phyloP scores from a whole-genome alignment of 2,113 vertebrate species.

The Ciconia stormi region DNA sequence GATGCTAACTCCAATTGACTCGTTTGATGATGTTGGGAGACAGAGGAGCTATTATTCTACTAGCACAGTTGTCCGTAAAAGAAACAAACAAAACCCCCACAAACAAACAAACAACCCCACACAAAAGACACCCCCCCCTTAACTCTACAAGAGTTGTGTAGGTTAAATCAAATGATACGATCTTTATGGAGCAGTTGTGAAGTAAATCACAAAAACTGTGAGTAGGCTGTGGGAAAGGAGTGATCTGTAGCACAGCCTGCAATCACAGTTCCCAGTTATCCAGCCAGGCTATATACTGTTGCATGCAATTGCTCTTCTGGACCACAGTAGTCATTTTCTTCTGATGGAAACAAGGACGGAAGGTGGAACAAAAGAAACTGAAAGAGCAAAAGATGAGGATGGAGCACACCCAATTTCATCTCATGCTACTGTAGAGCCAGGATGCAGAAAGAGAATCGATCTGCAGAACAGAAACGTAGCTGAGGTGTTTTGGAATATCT shows the following conservation, averaged over 20 bases:
- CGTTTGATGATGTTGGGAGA: background rate
- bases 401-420: background rate
- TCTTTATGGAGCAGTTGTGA: background rate
- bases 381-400: background rate
- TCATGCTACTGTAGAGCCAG: background rate
- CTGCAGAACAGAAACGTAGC: background rate
- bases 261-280: background rate
- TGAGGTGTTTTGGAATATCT: background rate
- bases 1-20: background rate
- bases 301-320: background rate
- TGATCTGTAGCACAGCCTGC: background rate
- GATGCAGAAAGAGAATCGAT: background rate
- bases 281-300: background rate
- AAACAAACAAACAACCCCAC: background rate
- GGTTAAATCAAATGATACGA: background rate
- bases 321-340: background rate
- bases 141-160: background rate
- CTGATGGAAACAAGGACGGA: background rate
- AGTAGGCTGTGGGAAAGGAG: background rate
- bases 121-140: background rate
- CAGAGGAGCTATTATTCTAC: background rate
- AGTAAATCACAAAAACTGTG: background rate
- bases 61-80: background rate
- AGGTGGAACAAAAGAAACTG: background rate
- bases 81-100: background rate